phyloP scores from a whole-genome alignment of 2,888 invertebrate species.

The Drosophila setosimentum region DNA sequence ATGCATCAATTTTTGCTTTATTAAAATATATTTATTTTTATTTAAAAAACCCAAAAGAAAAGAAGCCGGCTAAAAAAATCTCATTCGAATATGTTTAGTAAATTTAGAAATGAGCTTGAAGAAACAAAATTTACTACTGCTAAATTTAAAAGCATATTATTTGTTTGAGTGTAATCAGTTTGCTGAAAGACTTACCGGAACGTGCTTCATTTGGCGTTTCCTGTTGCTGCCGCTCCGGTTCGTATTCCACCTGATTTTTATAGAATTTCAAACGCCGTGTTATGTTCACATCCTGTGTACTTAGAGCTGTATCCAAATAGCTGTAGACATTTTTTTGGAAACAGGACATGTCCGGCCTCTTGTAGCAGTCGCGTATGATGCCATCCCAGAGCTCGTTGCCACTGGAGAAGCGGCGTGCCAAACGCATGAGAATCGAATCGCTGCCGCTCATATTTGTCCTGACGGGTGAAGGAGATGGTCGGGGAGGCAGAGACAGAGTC shows the following conservation, averaged over 20 bases:
- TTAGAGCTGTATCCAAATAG: constrained; percentile 90
- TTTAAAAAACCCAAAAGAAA: neutral
- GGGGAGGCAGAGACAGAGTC: too few relatives aligned
- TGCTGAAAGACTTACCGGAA: constrained; percentile 55
- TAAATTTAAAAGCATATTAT: neutral
- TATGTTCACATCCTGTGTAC: constrained; percentile 88
- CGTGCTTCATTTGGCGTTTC: constrained; percentile 41
- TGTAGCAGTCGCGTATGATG: constrained; percentile 90
- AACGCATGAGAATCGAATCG: constrained; percentile 78
- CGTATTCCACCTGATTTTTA: constrained; percentile 88
- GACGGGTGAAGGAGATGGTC: neutral
- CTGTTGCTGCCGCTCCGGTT: constrained; percentile 62
- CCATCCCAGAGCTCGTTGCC: constrained; percentile 91
- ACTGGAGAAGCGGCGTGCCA: constrained; percentile 83
- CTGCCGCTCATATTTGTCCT: constrained; percentile 25
- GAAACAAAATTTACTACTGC: neutral
- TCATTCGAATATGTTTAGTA: too few relatives aligned
- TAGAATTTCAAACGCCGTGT: constrained; percentile 88
- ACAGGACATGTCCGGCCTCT: constrained; percentile 89
- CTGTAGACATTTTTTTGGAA: constrained; percentile 91
- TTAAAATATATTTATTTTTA: neutral
- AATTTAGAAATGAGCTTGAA: neutral
- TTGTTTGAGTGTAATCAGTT: neutral
- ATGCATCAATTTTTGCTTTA: neutral
- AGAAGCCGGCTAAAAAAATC: neutral